Evolutionary conservation across 2,113 vertebrate species (phyloP).

Genomic region (Triplophysa siluroides): DNA sequence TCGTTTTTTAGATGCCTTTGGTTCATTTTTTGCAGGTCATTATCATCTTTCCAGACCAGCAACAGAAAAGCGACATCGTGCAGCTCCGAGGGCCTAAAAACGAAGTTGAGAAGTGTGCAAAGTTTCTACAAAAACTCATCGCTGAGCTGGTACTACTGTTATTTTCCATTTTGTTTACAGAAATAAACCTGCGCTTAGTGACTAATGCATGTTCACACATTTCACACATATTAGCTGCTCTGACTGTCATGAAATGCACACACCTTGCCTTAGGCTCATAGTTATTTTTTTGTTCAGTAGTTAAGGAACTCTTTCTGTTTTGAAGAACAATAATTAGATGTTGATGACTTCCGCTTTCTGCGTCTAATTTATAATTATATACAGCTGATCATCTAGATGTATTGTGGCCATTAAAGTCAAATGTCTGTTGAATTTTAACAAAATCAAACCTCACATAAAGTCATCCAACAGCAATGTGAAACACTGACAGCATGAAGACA

Average conservation of each 20-base stretch:
- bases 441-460: too few species aligned
- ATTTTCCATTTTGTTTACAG: background rate
- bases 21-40: conserved; percentile 71
- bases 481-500: too few species aligned
- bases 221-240: background rate
- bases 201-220: background rate
- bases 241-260: background rate
- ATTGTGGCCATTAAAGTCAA: too few species aligned
- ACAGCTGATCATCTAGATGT: too few species aligned
- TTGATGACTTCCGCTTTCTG: background rate
- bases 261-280: background rate
- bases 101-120: conserved; percentile 83
- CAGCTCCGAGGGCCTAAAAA: conserved; percentile 82
- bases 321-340: too few species aligned
- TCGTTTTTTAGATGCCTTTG: background rate
- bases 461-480: too few species aligned
- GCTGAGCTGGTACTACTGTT: conserved; percentile 71
- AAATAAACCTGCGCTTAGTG: background rate
- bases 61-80: conserved; percentile 81
- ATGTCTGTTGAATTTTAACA: too few species aligned
- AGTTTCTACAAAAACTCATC: conserved; percentile 82
- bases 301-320: background rate
- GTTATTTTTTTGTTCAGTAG: background rate
- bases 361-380: background rate
- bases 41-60: conserved; percentile 82